Percentiles rank a stretch among this genome's conserved stretches.
Evolutionary conservation across 2,888 invertebrate genomes (phyloP).

Genomic region (Patella depressa): DNA sequence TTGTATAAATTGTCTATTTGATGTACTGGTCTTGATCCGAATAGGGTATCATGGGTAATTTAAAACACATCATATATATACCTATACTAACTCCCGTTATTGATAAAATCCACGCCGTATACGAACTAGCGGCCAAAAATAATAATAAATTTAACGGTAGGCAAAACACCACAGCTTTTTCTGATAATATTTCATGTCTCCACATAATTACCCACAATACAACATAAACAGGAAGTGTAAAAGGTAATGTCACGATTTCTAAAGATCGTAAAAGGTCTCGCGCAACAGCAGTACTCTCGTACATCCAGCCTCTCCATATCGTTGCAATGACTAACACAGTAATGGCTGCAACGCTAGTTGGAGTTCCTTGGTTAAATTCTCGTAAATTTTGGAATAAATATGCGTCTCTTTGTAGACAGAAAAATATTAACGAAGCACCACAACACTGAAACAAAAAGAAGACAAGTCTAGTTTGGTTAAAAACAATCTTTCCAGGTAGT

Average conservation of each 20-base stretch:
- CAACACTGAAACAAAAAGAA: constrained; percentile 52
- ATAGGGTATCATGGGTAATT: constrained; percentile 49
- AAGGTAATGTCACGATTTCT: constrained; percentile 49
- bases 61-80: constrained; percentile 57
- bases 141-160: constrained; percentile 53
- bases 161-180: constrained; percentile 57
- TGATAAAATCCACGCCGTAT: constrained; percentile 52
- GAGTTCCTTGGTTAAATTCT: constrained; percentile 54
- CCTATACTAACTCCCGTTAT: constrained; percentile 47
- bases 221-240: constrained; percentile 50
- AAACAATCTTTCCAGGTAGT: neutral
- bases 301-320: constrained; percentile 46
- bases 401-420: constrained; percentile 59
- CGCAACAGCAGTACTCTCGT: constrained; percentile 25
- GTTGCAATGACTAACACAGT: constrained; percentile 47
- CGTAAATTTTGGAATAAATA: constrained; percentile 46
- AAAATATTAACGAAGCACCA: constrained; percentile 49
- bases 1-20: neutral
- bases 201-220: constrained; percentile 57
- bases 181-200: constrained; percentile 47
- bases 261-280: constrained; percentile 41
- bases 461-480: too few relatives aligned
- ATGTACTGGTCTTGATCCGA: constrained; percentile 14
- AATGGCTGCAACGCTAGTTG: constrained; percentile 51
- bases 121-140: constrained; percentile 51